Evolutionary conservation across 2,888 invertebrate genomes (phyloP).

Genomic region (Nineta flava): DNA sequence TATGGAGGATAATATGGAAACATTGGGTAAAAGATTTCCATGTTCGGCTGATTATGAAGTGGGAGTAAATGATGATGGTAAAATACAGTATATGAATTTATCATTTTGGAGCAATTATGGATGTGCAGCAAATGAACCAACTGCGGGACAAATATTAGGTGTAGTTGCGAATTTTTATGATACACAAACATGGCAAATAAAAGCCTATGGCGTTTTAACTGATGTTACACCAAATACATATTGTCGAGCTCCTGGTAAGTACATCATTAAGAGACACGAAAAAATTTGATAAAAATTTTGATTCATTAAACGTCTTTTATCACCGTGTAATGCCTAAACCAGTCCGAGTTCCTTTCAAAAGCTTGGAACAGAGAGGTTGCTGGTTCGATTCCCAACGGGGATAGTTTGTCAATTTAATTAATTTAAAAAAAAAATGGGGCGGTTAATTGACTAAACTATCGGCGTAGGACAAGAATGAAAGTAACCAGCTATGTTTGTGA

Average conservation of each 20-base stretch:
- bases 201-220: constrained; percentile 34
- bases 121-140: constrained; percentile 34
- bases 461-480: too few species aligned
- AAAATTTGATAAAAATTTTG: too few species aligned
- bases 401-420: too few species aligned
- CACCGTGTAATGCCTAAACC: too few species aligned
- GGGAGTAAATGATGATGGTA: constrained; percentile 43
- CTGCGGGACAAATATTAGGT: constrained; percentile 21
- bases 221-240: constrained; percentile 48
- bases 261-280: too few species aligned
- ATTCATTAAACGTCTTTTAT: too few species aligned
- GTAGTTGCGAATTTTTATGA: constrained; percentile 44
- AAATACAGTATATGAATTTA: constrained; percentile 46
- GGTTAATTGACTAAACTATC: too few species aligned
- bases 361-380: too few species aligned
- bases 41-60: constrained; percentile 48
- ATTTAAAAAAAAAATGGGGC: too few species aligned
- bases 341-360: too few species aligned
- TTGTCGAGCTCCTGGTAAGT: constrained; percentile 50
- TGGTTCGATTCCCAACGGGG: too few species aligned
- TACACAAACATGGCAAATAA: constrained; percentile 29
- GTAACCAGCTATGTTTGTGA: too few species aligned
- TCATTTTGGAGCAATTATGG: constrained; percentile 39
- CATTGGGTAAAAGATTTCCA: constrained; percentile 49
- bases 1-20: constrained; percentile 54